Base-by-base conservation (phyloP, 2,113 vertebrate genomes). In the Serinus canaria region DNA sequence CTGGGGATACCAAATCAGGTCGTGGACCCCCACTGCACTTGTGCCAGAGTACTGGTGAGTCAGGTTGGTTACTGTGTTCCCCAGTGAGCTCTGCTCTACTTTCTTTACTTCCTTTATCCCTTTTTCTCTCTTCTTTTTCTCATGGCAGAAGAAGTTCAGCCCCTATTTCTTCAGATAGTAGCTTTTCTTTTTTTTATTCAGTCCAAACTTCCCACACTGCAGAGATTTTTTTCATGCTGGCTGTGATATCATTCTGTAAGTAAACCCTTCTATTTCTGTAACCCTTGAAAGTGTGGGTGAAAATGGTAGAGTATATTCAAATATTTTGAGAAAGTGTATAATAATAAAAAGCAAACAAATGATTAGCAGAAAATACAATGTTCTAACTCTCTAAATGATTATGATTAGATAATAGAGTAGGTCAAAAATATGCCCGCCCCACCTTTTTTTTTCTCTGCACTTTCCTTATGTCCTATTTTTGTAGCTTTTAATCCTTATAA, bases 81-180 rank as follows among this genome's bases (percentile, higher is more conserved):
- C 91, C 72, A 22, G 68, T 44, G 94, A 92, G 83, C 35, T 81
- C 86, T 70, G 91, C 58, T 83, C 96, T 92, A 92, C 64, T 93
- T 95, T 33, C 16, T 55, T 89, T 39, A 46, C 43, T 93, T 83
- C 63, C 24, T 93, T 83, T 55, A 83, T 62, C 63, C 68, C 30
- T 37, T 87, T 69, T 82, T 49, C 53, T 75, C n/a, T 79, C n/a
- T 64, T 94, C 44, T 21, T 94, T 92, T 88, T 93, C 94, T 95
- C 47, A 59, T 14, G 88, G 83, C 33, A 89, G 82, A 94, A 85
- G 22, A 44, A 46, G 79, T 80, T 86, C 82, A 66, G 20, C 14
- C 68, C 44, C 39, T 67, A 77, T 85, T 86, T 70, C 76, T 96
- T 44, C 33, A 89, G 63, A 37, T 33, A 64, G 53, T 67, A 84